Conservation (phyloP, 2,797 vertebrate genomes). For the Sphenopsis melanotis region DNA sequence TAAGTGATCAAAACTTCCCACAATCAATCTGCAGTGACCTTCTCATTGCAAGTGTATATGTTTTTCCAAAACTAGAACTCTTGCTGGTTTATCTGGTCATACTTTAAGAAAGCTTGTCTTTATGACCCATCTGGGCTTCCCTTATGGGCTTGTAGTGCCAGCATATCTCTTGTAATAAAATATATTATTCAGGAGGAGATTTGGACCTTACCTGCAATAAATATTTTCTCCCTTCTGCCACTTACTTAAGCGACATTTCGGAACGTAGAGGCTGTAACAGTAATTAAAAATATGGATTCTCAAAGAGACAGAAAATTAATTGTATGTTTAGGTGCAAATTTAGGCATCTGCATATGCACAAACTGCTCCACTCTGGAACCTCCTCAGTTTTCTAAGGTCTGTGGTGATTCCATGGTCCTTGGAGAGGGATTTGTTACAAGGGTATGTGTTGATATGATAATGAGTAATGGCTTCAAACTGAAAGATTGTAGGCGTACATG, state of each 20-base stretch:
- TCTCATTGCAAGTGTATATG: neutral
- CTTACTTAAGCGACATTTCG: rapidly evolving
- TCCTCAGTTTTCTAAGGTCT: neutral
- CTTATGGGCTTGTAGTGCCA: neutral
- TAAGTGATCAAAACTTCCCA: neutral
- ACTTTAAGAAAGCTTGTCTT: neutral
- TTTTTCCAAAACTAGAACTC: neutral
- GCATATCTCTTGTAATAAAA: neutral
- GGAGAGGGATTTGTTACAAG: neutral
- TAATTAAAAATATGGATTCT: neutral
- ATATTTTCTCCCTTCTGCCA: neutral
- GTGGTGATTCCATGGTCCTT: neutral
- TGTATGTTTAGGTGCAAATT: neutral
- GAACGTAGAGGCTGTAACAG: neutral
- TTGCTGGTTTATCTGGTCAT: neutral
- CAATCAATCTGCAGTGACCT: neutral
- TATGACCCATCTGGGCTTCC: neutral
- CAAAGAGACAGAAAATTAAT: neutral
- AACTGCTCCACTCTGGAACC: neutral
- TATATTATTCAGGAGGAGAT: neutral
- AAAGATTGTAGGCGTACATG: neutral
- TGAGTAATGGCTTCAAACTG: neutral
- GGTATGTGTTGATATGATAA: neutral
- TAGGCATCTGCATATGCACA: neutral
- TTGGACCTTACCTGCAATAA: neutral